These are phyloP conservation scores for Paracanthobrama guichenoti DNA, from an alignment of 2,113 vertebrate genomes.

Conservation along the genomic window DNA sequence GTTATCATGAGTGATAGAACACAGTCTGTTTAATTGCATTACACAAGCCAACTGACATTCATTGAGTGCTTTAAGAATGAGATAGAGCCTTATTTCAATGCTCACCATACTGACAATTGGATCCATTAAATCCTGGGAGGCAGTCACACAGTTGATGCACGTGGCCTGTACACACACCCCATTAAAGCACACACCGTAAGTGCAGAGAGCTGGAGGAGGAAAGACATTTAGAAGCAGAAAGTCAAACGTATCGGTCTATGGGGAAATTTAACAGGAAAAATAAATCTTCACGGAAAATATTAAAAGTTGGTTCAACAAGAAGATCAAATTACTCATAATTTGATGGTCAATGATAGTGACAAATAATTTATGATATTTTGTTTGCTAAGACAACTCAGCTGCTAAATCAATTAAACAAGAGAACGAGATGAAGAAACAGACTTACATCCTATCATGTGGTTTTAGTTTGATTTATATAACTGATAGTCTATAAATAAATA, in stretches of 20 bases:
- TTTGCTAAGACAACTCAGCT: background rate
- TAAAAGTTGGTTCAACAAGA: background rate
- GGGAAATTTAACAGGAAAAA: background rate
- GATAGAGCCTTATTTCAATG: constrained; percentile 8
- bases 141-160: constrained; percentile 75
- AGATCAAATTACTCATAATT: background rate
- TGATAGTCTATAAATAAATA: background rate
- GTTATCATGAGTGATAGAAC: constrained; percentile 4
- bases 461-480: background rate
- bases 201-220: constrained; percentile 58
- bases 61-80: background rate
- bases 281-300: background rate
- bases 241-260: background rate
- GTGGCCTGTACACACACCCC: constrained; percentile 75
- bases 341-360: background rate
- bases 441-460: background rate
- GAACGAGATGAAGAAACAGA: background rate
- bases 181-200: constrained; percentile 73
- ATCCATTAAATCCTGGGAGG: constrained; percentile 79
- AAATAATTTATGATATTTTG: background rate
- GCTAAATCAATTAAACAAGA: background rate
- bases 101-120: constrained; percentile 83
- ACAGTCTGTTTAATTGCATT: background rate
- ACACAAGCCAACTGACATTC: background rate
- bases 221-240: constrained; percentile 62